These are phyloP conservation scores for Phengaris alcon DNA, from an alignment of 2,888 invertebrate genomes.

Conservation along the genomic window DNA sequence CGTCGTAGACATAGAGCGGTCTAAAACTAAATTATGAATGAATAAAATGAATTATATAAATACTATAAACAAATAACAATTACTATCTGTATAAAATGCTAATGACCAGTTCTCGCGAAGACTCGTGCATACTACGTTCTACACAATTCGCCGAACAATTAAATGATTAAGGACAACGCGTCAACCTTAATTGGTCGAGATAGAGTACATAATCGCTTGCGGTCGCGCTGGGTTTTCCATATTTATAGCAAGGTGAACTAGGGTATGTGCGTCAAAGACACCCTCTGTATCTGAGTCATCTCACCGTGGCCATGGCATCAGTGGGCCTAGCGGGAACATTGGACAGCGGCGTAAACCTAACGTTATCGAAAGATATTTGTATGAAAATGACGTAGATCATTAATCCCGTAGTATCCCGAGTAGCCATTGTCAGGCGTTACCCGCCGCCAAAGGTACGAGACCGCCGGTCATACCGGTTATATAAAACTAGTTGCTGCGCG, in stretches of 20 bases:
- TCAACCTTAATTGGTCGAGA: slow-evolving; percentile 37
- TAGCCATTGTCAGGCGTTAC: no score
- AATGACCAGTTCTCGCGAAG: slow-evolving; percentile 22
- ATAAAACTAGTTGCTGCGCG: no score
- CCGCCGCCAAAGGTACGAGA: no score
- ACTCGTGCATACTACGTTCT: slow-evolving; percentile 39
- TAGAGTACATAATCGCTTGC: slow-evolving; percentile 43
- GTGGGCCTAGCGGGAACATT: neutral
- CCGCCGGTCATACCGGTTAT: no score
- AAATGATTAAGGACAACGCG: slow-evolving; percentile 44
- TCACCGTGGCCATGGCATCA: slow-evolving; percentile 36
- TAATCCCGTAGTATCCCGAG: no score
- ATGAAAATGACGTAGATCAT: no score
- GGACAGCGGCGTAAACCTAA: neutral
- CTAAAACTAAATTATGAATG: neutral
- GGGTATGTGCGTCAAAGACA: slow-evolving; percentile 59
- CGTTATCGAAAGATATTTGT: no score
- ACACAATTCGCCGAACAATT: slow-evolving; percentile 51
- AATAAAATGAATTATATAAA: neutral
- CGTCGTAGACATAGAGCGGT: neutral
- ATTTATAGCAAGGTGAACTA: slow-evolving; percentile 54
- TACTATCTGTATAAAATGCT: slow-evolving; percentile 16
- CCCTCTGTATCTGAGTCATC: slow-evolving; percentile 49
- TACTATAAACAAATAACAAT: neutral
- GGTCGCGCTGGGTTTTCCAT: slow-evolving; percentile 57